Evolutionary conservation across 2,888 invertebrate species (phyloP).

Genomic region (Mythimna pallens): DNA sequence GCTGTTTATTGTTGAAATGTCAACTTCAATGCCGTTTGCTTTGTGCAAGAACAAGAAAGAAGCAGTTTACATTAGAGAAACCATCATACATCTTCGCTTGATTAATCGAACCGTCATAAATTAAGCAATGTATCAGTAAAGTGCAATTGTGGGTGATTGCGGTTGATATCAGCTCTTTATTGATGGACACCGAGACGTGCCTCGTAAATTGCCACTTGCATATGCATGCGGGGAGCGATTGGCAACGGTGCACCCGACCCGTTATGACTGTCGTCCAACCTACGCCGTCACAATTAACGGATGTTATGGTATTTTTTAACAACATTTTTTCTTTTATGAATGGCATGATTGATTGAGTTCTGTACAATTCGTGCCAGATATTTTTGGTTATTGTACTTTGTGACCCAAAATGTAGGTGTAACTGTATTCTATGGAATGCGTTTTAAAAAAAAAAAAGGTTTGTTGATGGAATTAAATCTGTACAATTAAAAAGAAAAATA

Average conservation of each 20-base stretch:
- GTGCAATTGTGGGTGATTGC: slow-evolving; percentile 64
- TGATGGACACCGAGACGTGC: slow-evolving; percentile 64
- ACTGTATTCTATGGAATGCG: slow-evolving; percentile 19
- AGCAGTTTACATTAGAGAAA: slow-evolving; percentile 16
- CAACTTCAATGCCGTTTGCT: slow-evolving; percentile 18
- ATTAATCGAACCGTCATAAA: slow-evolving; percentile 57
- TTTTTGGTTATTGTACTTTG: slow-evolving; percentile 34
- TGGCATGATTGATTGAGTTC: slow-evolving; percentile 43
- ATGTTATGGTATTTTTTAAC: slow-evolving; percentile 45
- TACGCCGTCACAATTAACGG: slow-evolving; percentile 51
- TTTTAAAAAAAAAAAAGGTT: background rate
- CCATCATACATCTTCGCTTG: slow-evolving; percentile 32
- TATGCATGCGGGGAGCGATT: slow-evolving; percentile 63
- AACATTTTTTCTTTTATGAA: slow-evolving; percentile 40
- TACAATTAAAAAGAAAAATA: background rate
- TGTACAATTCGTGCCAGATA: slow-evolving; percentile 17
- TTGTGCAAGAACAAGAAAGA: slow-evolving; percentile 23
- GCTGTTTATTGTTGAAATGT: slow-evolving; percentile 31
- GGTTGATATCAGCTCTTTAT: slow-evolving; percentile 62
- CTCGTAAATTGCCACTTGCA: slow-evolving; percentile 66
- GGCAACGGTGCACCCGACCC: slow-evolving; percentile 58
- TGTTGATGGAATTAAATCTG: slow-evolving; percentile 1
- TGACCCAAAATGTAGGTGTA: slow-evolving; percentile 21
- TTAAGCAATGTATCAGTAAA: slow-evolving; percentile 60
- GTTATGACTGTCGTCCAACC: slow-evolving; percentile 57